Conservation (phyloP, 53 echinoderm and acorn worm species). For the Zoroaster sp. region DNA sequence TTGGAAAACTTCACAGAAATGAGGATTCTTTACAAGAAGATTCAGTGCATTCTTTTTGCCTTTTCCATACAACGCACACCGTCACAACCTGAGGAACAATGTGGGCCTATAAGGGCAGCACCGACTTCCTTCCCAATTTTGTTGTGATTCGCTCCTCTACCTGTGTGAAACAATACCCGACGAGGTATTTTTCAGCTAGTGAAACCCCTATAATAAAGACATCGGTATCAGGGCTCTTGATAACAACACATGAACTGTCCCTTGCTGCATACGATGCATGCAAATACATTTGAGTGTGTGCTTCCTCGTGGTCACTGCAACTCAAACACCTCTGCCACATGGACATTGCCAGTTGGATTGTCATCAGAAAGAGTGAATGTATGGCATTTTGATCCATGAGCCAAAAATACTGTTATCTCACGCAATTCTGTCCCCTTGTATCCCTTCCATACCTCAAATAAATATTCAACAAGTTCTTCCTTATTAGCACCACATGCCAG, state of each 20-base stretch:
- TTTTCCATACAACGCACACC: constrained; percentile 69
- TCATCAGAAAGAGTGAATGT: too few species aligned
- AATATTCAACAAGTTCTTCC: too few species aligned
- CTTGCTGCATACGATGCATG: constrained; percentile 42
- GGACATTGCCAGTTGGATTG: too few species aligned
- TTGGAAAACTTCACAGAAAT: neutral
- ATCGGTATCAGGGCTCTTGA: too few species aligned
- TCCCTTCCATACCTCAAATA: too few species aligned
- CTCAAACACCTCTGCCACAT: too few species aligned
- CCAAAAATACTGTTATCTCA: too few species aligned
- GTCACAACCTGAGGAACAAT: constrained; percentile 72
- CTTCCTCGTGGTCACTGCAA: constrained; percentile 73
- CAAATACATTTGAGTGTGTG: constrained; percentile 49
- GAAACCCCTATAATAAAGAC: constrained; percentile 58
- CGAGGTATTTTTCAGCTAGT: neutral
- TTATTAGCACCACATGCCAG: too few species aligned
- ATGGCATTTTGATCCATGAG: too few species aligned
- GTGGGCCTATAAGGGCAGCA: constrained; percentile 61
- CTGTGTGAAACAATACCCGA: constrained; percentile 57
- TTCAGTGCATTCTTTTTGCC: neutral
- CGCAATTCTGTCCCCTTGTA: too few species aligned
- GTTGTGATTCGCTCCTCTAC: constrained; percentile 5
- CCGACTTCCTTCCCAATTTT: neutral
- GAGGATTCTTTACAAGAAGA: neutral
- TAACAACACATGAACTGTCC: neutral